Evolutionary conservation across 2,888 invertebrate genomes (phyloP), one percentile per base, ranked within the genome.

Genomic region (Amaurobius ferox): DNA sequence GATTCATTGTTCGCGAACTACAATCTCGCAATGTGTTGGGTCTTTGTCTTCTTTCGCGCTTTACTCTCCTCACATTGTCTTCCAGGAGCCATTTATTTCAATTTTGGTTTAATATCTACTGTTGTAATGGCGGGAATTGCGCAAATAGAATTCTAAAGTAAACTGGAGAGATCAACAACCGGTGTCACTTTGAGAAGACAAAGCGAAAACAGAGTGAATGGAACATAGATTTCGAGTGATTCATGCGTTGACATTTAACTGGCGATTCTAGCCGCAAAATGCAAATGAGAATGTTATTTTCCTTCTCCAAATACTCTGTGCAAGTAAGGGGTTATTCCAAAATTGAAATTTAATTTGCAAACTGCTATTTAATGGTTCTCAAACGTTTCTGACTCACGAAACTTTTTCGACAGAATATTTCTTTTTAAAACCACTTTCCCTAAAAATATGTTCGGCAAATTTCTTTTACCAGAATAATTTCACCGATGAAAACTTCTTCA

Each of bases 191-290:
- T 44, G 6, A n/a, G 6, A 13, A 44, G 16, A 44, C 44, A 44
- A 44, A 44, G 44, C 44, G 44, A 44, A 44, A 2, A 44, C 44
- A 44, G 7, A 44, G 16, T 44, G 44, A 44, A 44, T 44, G 44
- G 44, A 13, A 44, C 16, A 16, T 44, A 44, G 2, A 44, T 44
- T 13, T 44, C 9, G 44, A 16, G n/a, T 44, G n/a, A 44, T 44
- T 44, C 44, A 44, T 16, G 44, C 44, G 44, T 44, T 44, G 44
- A 44, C 44, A 13, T 44, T 44, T 44, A n/a, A n/a, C 44, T n/a
- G 44, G 16, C 44, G 2, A 44, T 2, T 44, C 44, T 44, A 2
- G 44, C 16, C 44, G 35, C 6, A 11, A 35, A 35, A 35, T 35
- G 35, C 35, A 35, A 35, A 35, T 7, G n/a, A n/a, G n/a, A n/a